These are phyloP conservation scores for Gymnogyps californianus DNA, from an alignment of 2,113 vertebrate species.

Conservation along the genomic window DNA sequence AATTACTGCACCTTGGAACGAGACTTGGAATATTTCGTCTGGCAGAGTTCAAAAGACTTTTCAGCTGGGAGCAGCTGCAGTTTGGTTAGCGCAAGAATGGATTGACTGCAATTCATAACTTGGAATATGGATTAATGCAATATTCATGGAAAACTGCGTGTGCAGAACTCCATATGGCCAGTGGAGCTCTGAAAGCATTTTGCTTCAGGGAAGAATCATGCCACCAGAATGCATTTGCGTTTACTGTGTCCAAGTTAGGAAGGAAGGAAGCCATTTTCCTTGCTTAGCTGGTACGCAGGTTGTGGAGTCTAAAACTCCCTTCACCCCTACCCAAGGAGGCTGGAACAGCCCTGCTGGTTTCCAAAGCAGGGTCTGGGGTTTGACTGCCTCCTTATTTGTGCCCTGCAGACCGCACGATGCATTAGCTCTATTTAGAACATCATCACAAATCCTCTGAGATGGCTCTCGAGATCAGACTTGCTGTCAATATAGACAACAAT, in stretches of 20 bases:
- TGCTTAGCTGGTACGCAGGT: background rate
- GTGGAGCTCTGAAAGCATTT: conserved; percentile 27
- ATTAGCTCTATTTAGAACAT: background rate
- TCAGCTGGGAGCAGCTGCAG: conserved; percentile 54
- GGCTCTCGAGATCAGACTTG: background rate
- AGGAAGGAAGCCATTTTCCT: conserved; percentile 43
- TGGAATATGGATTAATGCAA: conserved; percentile 50
- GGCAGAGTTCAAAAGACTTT: conserved; percentile 56
- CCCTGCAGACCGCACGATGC: background rate
- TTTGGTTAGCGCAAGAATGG: conserved; percentile 3
- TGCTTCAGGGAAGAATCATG: conserved; percentile 32
- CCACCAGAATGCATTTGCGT: conserved; percentile 23
- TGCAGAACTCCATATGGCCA: conserved; percentile 6
- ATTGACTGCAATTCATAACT: conserved; percentile 60
- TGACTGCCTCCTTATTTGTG: background rate
- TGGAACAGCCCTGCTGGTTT: background rate
- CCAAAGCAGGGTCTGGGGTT: background rate
- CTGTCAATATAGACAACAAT: background rate
- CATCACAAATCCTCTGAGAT: background rate
- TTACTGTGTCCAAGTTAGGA: background rate
- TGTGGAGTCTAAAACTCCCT: background rate
- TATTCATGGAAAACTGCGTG: conserved; percentile 24
- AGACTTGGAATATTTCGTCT: conserved; percentile 30
- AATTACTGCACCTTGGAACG: conserved; percentile 54
- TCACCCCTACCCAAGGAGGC: background rate